Base-by-base conservation (phyloP, 2,113 vertebrate species). In the Tapirus terrestris region DNA sequence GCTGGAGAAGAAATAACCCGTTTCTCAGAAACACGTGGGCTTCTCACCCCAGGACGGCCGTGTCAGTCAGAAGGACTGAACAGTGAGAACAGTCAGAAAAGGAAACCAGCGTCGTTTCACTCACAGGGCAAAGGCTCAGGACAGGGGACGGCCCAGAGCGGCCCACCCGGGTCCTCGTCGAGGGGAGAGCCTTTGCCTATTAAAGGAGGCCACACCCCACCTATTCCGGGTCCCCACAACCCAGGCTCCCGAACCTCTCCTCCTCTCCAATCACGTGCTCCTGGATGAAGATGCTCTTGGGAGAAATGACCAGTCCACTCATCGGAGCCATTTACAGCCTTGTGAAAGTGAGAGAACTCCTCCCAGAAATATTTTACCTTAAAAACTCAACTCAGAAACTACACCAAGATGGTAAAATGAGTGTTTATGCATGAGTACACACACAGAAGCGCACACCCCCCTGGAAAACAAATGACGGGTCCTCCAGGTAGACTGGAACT, bases 281-380 rank as follows among this genome's bases (percentile, higher is more conserved):
- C 25, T 36, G 12, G 1, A 7, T 31, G 31, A 82, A n/a, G 36
- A 36, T 20, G 8, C 36, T 25, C 45, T 67, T 0, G 0, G 11
- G 51, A 65, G 27, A 81, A 73, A 56, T 1, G 1, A 8, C 12
- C 4, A 53, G 33, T 31, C 33, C 14, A 3, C 20, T 51, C 27
- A 73, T 14, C 8, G 14, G 29, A 16, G 36, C 45, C 25, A 36
- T 85, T 43, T 8, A 51, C 56, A 73, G 5, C 21, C 27, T 58
- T 65, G 31, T 29, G 36, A 84, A 53, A 84, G 45, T 56, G 67
- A 72, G 8, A 51, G 33, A 17, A 1, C 9, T 36, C 29, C 43
- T 67, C 58, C 11, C 25, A 29, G n/a, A 87, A 73, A 65, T 18
- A 4, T 12, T 86, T 53, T 31, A 72, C 27, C 63, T 70, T 36